These are phyloP conservation scores for Furcifer pardalis DNA, from an alignment of 2,797 vertebrate species.

Conservation along the genomic window DNA sequence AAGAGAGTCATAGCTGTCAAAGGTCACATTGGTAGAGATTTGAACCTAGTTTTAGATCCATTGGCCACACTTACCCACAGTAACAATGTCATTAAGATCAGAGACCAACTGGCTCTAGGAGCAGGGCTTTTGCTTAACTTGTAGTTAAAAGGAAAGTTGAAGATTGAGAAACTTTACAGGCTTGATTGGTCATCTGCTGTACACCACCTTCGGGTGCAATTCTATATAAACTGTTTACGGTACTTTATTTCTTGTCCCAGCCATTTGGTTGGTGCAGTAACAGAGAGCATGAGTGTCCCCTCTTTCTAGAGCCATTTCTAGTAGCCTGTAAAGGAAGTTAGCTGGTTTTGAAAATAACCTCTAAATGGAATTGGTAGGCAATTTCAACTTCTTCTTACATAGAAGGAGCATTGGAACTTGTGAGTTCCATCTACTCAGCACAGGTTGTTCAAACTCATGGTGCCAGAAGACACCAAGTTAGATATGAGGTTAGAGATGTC, in stretches of 20 bases:
- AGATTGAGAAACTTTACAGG: background rate
- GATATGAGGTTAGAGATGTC: background rate
- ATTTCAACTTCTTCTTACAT: background rate
- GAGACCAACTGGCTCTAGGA: background rate
- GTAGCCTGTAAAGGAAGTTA: background rate
- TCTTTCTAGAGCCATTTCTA: background rate
- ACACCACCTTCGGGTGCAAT: background rate
- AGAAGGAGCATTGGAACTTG: background rate
- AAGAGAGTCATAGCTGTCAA: background rate
- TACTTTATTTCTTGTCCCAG: background rate
- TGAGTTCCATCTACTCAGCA: background rate
- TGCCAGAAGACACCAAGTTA: background rate
- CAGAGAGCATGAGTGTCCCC: background rate
- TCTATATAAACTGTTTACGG: background rate
- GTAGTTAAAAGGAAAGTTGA: background rate
- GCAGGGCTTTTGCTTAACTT: background rate
- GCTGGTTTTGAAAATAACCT: background rate
- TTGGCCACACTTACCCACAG: background rate
- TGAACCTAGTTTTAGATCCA: background rate
- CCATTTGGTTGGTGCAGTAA: background rate
- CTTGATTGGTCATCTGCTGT: background rate
- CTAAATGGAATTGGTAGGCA: background rate
- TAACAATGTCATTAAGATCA: background rate
- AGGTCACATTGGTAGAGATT: background rate
- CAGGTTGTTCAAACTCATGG: background rate